Percentiles rank a stretch among this genome's conserved stretches.
Evolutionary conservation across 2,113 vertebrate genomes (phyloP).

Genomic region (Pterocles burchelli): DNA sequence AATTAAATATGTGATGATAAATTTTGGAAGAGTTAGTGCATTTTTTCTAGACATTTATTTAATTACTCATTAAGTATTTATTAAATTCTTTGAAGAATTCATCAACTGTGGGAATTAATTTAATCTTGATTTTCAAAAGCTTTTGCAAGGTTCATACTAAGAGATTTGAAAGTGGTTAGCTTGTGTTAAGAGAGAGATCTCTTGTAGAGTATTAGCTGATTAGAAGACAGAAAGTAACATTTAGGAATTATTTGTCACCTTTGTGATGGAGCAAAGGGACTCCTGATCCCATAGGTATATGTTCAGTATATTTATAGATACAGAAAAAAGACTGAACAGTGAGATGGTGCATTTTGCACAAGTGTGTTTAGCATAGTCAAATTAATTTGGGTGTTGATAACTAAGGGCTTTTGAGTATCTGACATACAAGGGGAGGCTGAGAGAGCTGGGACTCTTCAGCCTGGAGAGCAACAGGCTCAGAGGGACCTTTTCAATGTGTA

Average conservation of each 20-base stretch:
- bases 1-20: background rate
- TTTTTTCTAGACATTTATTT: background rate
- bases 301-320: background rate
- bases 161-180: background rate
- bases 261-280: background rate
- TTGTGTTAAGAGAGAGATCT: background rate
- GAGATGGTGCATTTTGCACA: background rate
- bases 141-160: background rate
- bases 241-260: background rate
- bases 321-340: background rate
- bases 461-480: background rate
- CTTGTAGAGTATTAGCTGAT: background rate
- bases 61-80: background rate
- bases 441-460: background rate
- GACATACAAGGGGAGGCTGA: background rate
- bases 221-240: background rate
- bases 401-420: background rate
- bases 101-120: background rate
- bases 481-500: background rate
- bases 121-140: background rate
- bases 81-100: slow-evolving; percentile 4
- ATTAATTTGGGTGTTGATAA: background rate
- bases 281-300: background rate
- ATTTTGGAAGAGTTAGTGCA: background rate
- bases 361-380: background rate